A percentile compares a stretch with the other conserved stretches of the same genome.
These are phyloP conservation scores for Syngnathus scovelli DNA, from an alignment of 2,113 vertebrate species.

Conservation along the genomic window DNA sequence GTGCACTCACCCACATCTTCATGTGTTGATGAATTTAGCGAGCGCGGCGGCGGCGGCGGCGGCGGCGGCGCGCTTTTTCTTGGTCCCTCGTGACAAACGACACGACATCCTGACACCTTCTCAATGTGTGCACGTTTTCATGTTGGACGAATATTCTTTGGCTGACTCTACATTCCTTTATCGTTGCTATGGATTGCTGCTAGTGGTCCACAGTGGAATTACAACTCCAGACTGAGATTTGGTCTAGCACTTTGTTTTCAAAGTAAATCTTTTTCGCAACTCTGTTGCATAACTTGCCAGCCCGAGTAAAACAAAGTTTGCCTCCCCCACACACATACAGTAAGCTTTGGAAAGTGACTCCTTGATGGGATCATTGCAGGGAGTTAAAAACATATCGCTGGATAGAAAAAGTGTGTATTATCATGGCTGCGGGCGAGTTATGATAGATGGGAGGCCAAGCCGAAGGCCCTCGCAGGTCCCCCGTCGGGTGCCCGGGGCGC, in stretches of 20 bases:
- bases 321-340: conserved; percentile 27
- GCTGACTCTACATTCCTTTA: background rate
- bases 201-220: too few species aligned
- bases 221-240: background rate
- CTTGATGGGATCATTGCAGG: conserved; percentile 42
- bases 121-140: background rate
- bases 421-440: conserved; percentile 45
- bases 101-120: background rate
- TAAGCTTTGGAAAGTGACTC: conserved; percentile 28
- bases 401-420: conserved; percentile 23
- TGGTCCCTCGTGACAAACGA: background rate
- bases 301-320: background rate
- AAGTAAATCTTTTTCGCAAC: background rate
- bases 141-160: background rate
- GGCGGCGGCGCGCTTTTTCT: conserved; percentile 5
- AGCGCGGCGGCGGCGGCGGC: background rate
- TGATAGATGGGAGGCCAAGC: conserved; percentile 53
- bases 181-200: background rate
- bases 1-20: conserved; percentile 17
- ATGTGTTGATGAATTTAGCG: conserved; percentile 46
- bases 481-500: conserved; percentile 39
- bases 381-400: conserved; percentile 20
- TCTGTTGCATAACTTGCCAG: background rate
- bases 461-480: conserved; percentile 37
- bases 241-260: background rate